Evolutionary conservation across 2,797 vertebrate species (phyloP).

Genomic region (Mus caroli): DNA sequence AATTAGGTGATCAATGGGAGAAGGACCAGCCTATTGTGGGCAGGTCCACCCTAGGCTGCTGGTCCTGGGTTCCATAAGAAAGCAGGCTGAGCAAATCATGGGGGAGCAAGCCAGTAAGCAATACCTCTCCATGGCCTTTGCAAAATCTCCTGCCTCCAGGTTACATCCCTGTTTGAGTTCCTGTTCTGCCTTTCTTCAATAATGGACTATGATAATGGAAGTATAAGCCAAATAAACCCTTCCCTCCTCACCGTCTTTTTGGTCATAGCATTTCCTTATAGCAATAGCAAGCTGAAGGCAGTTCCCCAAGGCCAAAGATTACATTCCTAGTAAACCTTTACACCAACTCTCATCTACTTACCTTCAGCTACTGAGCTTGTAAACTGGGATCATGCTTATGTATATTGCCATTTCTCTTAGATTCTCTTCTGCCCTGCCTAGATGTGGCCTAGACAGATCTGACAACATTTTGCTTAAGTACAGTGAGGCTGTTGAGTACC

Average conservation of each 20-base stretch:
- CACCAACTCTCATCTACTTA: background rate
- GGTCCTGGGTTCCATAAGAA: background rate
- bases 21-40: background rate
- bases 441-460: background rate
- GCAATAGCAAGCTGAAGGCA: background rate
- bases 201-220: background rate
- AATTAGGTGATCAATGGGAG: background rate
- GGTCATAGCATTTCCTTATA: background rate
- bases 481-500: background rate
- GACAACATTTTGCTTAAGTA: background rate
- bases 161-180: background rate
- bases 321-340: background rate
- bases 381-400: background rate
- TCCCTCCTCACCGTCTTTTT: background rate
- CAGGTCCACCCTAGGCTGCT: background rate
- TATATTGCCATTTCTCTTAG: background rate
- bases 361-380: background rate
- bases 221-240: background rate
- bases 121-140: background rate
- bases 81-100: background rate
- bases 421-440: background rate
- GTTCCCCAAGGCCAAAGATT: background rate
- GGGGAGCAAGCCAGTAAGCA: background rate
- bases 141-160: background rate
- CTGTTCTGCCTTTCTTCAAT: background rate